Evolutionary conservation across 2,888 invertebrate species (phyloP).

Genomic region (Xanthorhoe designata): DNA sequence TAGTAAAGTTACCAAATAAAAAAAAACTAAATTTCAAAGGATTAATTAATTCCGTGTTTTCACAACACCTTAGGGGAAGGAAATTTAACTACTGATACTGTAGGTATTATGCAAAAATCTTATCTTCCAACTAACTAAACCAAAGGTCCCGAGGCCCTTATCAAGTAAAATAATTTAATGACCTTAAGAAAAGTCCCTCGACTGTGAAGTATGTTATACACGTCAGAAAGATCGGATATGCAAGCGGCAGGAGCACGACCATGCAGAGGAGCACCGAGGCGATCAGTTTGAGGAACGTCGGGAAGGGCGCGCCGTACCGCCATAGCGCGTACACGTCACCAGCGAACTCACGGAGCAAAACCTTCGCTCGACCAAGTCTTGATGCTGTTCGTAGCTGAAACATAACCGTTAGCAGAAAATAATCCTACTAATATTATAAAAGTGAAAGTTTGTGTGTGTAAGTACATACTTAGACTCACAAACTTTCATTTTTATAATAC

Average conservation of each 20-base stretch:
- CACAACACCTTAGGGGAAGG: too few species aligned
- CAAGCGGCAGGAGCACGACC: slow-evolving; percentile 68
- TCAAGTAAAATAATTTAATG: slow-evolving; percentile 21
- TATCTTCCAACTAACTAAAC: not conserved
- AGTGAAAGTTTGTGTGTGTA: too few species aligned
- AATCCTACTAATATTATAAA: too few species aligned
- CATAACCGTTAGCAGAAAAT: not conserved
- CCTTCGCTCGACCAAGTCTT: slow-evolving; percentile 62
- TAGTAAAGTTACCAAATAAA: too few species aligned
- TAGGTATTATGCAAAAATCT: not conserved
- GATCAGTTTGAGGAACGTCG: slow-evolving; percentile 79
- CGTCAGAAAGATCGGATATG: slow-evolving; percentile 72
- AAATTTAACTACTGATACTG: too few species aligned
- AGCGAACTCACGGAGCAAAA: slow-evolving; percentile 68
- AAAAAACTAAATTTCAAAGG: too few species aligned
- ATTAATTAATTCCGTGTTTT: too few species aligned
- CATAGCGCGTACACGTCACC: slow-evolving; percentile 72
- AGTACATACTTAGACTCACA: too few species aligned
- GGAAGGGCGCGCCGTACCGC: slow-evolving; percentile 80
- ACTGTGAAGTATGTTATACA: slow-evolving; percentile 69
- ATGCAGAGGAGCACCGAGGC: slow-evolving; percentile 73
- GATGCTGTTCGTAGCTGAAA: slow-evolving; percentile 70
- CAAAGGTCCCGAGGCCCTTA: not conserved
- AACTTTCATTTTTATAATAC: too few species aligned
- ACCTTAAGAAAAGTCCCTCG: slow-evolving; percentile 76